Percentiles rank a stretch among this genome's conserved stretches.
These are phyloP conservation scores for Trogon melanurus DNA, from an alignment of 2,113 vertebrate genomes.

Conservation along the genomic window DNA sequence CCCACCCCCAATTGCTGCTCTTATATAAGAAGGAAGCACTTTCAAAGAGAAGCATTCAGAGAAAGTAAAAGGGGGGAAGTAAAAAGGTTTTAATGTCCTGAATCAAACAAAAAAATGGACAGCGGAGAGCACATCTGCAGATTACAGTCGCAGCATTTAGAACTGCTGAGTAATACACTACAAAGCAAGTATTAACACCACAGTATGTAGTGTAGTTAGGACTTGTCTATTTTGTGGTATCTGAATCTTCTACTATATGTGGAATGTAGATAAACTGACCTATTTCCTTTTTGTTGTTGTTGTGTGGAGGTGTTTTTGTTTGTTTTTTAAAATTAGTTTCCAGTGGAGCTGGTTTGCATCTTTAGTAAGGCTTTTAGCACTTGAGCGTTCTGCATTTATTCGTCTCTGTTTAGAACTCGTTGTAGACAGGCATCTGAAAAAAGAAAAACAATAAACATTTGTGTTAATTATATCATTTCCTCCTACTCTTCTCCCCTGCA, in stretches of 20 bases:
- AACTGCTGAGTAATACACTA: neutral
- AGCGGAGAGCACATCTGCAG: neutral
- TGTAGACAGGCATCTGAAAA: constrained; percentile 28
- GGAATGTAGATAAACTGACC: neutral
- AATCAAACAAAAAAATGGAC: neutral
- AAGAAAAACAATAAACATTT: constrained; percentile 63
- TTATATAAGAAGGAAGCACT: neutral
- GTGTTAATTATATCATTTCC: constrained; percentile 50
- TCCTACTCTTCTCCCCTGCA: constrained; percentile 39
- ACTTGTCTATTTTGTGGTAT: neutral
- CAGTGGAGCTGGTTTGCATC: neutral
- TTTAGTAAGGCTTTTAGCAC: neutral
- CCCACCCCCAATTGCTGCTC: neutral
- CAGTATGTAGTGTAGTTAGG: neutral
- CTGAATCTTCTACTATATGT: neutral
- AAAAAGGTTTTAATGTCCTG: neutral
- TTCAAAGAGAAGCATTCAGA: neutral
- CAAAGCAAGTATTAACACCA: neutral
- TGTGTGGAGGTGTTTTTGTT: neutral
- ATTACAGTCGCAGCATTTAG: neutral
- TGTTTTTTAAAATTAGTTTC: neutral
- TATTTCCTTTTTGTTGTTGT: neutral
- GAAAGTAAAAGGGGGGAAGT: neutral
- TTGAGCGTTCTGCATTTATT: neutral
- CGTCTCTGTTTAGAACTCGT: neutral